Evolutionary conservation across 2,888 invertebrate species (phyloP), one percentile per base, ranked within the genome.

Genomic region (Parnassius glacialis): DNA sequence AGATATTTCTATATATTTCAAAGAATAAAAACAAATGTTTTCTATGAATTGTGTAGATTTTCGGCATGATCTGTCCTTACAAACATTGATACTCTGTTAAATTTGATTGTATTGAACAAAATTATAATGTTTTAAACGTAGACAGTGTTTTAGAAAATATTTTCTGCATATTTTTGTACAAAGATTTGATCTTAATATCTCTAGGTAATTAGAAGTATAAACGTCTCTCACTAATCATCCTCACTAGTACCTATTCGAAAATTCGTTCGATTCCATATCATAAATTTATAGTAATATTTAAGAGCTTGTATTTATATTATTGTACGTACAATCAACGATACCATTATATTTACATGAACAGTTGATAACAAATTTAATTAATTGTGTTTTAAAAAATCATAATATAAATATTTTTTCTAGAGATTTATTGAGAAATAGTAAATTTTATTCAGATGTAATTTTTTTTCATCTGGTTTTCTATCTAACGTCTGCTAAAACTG

Each of bases 151-250:
- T 80, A 78, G 75, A 74, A 75, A 80, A 76, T 81, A 77, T 75
- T 77, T 25, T 82, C 76, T 74, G 79, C 83, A 83, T 86, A 87
- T 86, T 87, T 86, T 86, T 87, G 86, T 85, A 85, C 80, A 84
- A 83, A 82, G 72, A 67, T 74, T 74, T 75, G 75, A 76, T 78
- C 78, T 71, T 78, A 73, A 73, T 70, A 69, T 72, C 75, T 7
- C 70, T 78, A 74, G 71, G 57, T 71, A 75, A 70, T 70, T 73
- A 68, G 69, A 76, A 73, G 68, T 69, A 67, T 69, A 68, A 64
- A 62, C 59, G 65, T 64, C 44, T 62, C 48, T 73, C 74, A 76
- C 80, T 74, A 84, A 84, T 84, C 81, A 81, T 77, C 68, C 70
- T 72, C 74, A 75, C 68, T 79, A 78, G 83, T 83, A 84, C 81